These are phyloP conservation scores for Merops nubicus DNA, from an alignment of 2,113 vertebrate genomes.

Conservation along the genomic window DNA sequence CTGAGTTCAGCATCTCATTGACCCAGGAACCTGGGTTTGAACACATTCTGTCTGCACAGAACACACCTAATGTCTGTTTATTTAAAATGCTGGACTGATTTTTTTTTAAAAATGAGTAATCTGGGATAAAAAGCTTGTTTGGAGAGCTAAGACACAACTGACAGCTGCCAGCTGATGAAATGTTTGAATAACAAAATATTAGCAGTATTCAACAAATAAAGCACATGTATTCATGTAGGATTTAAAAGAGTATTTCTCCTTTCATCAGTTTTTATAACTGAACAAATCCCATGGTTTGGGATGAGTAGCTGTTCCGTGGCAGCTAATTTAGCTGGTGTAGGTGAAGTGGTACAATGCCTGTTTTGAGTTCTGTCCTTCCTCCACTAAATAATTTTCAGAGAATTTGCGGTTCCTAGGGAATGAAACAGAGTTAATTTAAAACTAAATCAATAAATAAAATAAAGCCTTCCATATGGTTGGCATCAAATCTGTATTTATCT, in stretches of 20 bases:
- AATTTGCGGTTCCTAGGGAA: neutral
- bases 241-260: neutral
- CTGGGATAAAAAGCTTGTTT: neutral
- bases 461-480: neutral
- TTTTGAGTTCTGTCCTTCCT: neutral
- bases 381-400: neutral
- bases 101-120: neutral
- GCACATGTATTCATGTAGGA: neutral
- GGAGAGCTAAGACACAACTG: neutral
- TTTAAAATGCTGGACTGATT: neutral
- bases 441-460: neutral
- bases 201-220: neutral
- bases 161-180: neutral
- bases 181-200: neutral
- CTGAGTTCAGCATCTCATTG: neutral
- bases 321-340: neutral
- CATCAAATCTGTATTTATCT: neutral
- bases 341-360: neutral
- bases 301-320: neutral
- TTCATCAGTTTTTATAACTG: neutral
- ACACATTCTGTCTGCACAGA: neutral
- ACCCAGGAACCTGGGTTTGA: neutral
- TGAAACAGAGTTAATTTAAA: neutral
- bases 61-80: neutral
- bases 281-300: neutral